A percentile compares a stretch with the other conserved stretches of the same genome.
phyloP scores from a whole-genome alignment of 2,797 vertebrate genomes.

The Coregonus suidteri region DNA sequence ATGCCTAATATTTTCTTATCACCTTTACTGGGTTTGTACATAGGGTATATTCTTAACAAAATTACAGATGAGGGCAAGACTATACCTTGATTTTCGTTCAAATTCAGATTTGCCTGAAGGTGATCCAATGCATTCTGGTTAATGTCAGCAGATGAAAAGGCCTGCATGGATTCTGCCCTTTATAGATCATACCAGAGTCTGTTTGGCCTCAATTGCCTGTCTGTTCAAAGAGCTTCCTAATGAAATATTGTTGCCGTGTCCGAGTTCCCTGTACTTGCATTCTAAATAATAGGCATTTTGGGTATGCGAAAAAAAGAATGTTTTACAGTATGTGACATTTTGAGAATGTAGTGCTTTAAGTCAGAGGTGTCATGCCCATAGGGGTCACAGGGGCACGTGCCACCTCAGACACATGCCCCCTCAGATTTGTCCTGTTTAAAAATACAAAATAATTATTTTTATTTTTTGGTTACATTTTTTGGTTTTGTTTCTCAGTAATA shows the following conservation, averaged over 20 bases:
- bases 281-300: too few species aligned
- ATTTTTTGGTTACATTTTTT: too few species aligned
- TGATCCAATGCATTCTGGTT: neutral
- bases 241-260: neutral
- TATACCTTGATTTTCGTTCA: neutral
- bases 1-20: neutral
- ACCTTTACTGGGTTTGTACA: neutral
- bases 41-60: neutral
- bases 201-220: neutral
- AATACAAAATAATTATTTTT: too few species aligned
- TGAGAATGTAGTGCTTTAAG: too few species aligned
- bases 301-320: too few species aligned
- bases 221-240: slow-evolving; percentile 8
- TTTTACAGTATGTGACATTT: too few species aligned
- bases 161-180: neutral
- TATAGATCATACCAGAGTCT: slow-evolving; percentile 7
- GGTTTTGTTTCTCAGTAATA: too few species aligned
- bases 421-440: too few species aligned
- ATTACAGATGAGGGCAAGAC: neutral
- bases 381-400: too few species aligned
- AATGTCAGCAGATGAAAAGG: neutral
- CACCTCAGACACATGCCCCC: too few species aligned
- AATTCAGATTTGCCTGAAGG: neutral
- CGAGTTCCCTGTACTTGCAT: too few species aligned
- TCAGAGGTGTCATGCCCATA: too few species aligned